phyloP scores from a whole-genome alignment of 2,797 vertebrate species.

The Muraenolepis orangiensis region DNA sequence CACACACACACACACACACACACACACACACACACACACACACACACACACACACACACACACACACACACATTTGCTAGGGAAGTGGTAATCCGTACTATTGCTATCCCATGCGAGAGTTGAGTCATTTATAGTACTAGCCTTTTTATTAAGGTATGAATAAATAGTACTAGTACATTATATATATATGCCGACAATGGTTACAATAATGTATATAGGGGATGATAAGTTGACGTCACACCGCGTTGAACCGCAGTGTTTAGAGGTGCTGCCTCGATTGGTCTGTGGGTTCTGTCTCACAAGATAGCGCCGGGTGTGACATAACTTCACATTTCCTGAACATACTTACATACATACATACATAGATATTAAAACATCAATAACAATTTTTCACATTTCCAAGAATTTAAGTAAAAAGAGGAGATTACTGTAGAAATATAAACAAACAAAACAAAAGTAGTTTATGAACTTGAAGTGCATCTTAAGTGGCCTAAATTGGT shows the following conservation, averaged over 20 bases:
- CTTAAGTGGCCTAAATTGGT: not conserved
- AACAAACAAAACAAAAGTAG: not conserved
- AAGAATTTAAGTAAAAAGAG: not conserved
- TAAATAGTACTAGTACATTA: not conserved
- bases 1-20: not conserved
- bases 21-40: too few species aligned
- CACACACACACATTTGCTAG: not conserved
- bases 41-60: too few species aligned
- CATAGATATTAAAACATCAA: not conserved
- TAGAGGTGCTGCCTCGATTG: too few species aligned
- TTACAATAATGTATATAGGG: too few species aligned
- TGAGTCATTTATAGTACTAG: not conserved
- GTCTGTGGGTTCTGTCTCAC: too few species aligned
- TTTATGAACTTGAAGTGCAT: not conserved
- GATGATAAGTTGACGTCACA: too few species aligned
- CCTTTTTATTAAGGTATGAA: not conserved
- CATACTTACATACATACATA: not conserved
- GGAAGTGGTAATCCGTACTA: not conserved
- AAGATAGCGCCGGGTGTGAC: too few species aligned
- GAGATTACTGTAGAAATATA: slow-evolving; percentile 2
- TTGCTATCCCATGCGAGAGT: not conserved
- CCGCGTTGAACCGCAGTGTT: too few species aligned
- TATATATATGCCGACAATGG: too few species aligned
- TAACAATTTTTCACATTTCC: slow-evolving; percentile 1
- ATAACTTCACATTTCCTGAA: too few species aligned